Evolutionary conservation across 2,888 invertebrate species (phyloP).

Genomic region (Pollenia labialis): DNA sequence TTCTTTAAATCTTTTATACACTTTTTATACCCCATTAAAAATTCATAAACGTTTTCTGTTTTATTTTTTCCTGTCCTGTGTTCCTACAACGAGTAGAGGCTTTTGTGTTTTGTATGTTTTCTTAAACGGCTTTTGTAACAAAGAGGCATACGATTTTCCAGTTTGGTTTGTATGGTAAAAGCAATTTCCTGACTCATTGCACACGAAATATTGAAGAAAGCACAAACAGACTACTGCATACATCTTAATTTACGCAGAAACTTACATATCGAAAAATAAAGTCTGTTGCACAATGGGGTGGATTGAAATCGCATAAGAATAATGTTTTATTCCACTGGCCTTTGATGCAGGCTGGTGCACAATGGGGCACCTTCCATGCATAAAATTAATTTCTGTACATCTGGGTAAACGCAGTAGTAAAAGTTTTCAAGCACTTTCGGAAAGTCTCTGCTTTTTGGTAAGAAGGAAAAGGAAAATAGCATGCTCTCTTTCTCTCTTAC

Average conservation of each 20-base stretch:
- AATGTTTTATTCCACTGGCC: no score
- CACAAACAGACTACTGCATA: conserved; percentile 29
- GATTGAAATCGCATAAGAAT: neutral
- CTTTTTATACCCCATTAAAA: conserved; percentile 65
- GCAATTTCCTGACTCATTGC: conserved; percentile 74
- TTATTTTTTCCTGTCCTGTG: conserved; percentile 9
- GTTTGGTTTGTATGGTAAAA: conserved; percentile 60
- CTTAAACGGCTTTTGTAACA: conserved; percentile 31
- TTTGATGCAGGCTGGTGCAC: no score
- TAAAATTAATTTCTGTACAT: no score
- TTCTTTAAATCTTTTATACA: conserved; percentile 31
- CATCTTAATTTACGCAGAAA: conserved; percentile 28
- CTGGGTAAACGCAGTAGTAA: no score
- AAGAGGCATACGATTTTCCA: conserved; percentile 40
- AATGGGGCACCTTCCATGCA: no score
- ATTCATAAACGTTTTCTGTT: conserved; percentile 63
- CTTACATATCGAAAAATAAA: neutral
- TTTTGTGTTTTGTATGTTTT: conserved; percentile 7
- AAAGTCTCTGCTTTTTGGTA: no score
- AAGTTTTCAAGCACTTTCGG: no score
- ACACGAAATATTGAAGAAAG: conserved; percentile 66
- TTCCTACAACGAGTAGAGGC: neutral
- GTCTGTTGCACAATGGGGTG: conserved; percentile 27
- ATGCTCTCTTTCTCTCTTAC: no score
- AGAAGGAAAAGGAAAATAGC: no score